Percentiles rank a stretch among this genome's conserved stretches.
Conservation (phyloP, 2,888 invertebrate species). For the Leptura quadrifasciata region DNA sequence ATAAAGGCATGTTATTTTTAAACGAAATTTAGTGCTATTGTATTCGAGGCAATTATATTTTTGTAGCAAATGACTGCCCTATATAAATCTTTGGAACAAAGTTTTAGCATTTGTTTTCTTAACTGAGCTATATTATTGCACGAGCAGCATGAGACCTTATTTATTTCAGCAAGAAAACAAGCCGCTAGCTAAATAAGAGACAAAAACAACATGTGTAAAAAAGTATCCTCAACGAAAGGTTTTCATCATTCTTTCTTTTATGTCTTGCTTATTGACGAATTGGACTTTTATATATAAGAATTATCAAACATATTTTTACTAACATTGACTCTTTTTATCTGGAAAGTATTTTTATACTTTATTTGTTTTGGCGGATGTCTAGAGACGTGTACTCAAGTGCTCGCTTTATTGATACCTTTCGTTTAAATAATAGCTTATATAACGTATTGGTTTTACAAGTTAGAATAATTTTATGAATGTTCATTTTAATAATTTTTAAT, state of each 20-base stretch:
- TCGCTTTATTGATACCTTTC: not conserved
- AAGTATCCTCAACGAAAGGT: constrained; percentile 25
- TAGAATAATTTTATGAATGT: too few relatives aligned
- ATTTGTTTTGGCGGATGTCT: constrained; percentile 41
- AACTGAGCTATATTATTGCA: constrained; percentile 52
- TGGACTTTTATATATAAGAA: constrained; percentile 50
- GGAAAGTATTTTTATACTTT: constrained; percentile 42
- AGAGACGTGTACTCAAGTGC: not conserved
- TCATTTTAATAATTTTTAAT: too few relatives aligned
- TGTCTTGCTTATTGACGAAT: constrained; percentile 49
- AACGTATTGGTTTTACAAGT: too few relatives aligned
- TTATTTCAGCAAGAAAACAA: constrained; percentile 52
- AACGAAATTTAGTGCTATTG: constrained; percentile 23
- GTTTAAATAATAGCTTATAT: too few relatives aligned
- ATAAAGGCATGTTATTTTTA: constrained; percentile 23
- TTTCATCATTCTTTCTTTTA: constrained; percentile 41
- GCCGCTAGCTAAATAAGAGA: constrained; percentile 42
- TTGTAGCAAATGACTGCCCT: constrained; percentile 32
- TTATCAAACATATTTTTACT: constrained; percentile 53
- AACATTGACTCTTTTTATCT: constrained; percentile 39
- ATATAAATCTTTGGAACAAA: constrained; percentile 39
- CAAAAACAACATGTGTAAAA: constrained; percentile 51
- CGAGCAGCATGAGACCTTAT: constrained; percentile 51
- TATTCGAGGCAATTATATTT: constrained; percentile 38
- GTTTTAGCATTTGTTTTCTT: constrained; percentile 50